Evolutionary conservation across 1,140 invertebrate genomes (phyloP), one percentile per base, ranked within the genome.

Genomic region (Drosophila paulistorum): DNA sequence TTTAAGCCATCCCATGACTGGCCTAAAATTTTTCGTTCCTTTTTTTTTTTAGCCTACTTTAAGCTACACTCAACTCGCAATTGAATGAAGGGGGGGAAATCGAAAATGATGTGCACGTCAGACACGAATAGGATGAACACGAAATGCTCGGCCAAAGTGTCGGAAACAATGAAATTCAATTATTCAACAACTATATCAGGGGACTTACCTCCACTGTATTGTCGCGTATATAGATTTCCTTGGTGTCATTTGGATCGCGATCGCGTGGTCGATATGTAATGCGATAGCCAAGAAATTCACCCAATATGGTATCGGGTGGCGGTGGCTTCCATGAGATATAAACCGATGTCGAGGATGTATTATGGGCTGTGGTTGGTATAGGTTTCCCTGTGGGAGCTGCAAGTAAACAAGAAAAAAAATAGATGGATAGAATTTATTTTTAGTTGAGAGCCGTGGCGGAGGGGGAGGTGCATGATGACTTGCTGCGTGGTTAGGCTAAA

Each of bases 281-380:
- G 70, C 94, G 93, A 92, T 96, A 96, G 65, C 96, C 96, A 9
- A 96, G 93, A 91, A 96, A 96, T 92, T 96, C 96, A n/a, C 96
- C 96, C 81, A 96, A 94, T 82, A 96, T 95, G 59, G 95, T 95
- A 80, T 94, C 94, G 41, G 93, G 92, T 39, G 93, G 93, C 69
- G 96, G 96, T 59, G 95, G 94, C 76, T 94, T 94, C 96, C 96
- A 96, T 65, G 94, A 94, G 76, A 96, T 93, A 81, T 94, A 94
- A 68, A 96, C 94, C 37, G 95, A 94, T 33, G 94, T 95, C 65
- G 95, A 93, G 62, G 95, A 96, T 45, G 94, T 94, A 86, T 96
- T 96, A 83, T 96, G 94, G 6, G 95, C 95, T 41, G 94, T 93
- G 23, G 94, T 96, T 69, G 96, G 96, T 48, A 93, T 94, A 60